Evolutionary conservation across 2,888 invertebrate species (phyloP), one percentile per base, ranked within the genome.

Genomic region (Kuschelorhynchus macadamiae): DNA sequence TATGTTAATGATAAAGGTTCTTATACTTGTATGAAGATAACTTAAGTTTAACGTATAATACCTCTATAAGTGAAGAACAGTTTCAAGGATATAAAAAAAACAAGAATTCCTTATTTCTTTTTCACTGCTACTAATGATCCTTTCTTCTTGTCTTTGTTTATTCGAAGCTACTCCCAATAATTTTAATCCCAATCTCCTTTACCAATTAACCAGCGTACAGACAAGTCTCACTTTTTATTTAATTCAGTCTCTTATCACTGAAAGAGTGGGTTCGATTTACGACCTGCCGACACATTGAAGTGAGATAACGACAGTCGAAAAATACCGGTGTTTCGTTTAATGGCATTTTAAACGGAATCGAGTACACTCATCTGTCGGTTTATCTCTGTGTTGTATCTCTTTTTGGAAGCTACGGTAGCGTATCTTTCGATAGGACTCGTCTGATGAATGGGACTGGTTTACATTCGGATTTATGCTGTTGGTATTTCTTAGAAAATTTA

Each of bases 251-350:
- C 55, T 69, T 64, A 69, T 67, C 69, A 64, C 33, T 57, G 41
- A 69, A 60, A 64, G 64, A 69, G 69, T 69, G 64, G 69, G 69
- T 64, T 60, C 69, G 60, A 69, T 69, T 69, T 69, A 69, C 64
- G 69, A 55, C 60, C 69, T 47, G 56, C 49, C 69, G 69, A 69
- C 69, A 64, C 69, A 64, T 65, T 55, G 55, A 36, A 69, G 55
- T 60, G 63, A 64, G 69, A 69, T 69, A 69, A 69, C 64, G 59
- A 61, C 67, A 67, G 64, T 30, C 64, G 47, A 32, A 69, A 69
- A 69, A 69, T 69, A 65, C 69, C 64, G 64, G 64, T 64, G 60
- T 65, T 59, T 69, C 53, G 64, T 69, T 65, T 64, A 69, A 64
- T 69, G 64, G 64, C 60, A 64, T 60, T 65, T 69, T 64, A 69